phyloP scores from a whole-genome alignment of 2,113 vertebrate genomes.

The Crotalus horridus region DNA sequence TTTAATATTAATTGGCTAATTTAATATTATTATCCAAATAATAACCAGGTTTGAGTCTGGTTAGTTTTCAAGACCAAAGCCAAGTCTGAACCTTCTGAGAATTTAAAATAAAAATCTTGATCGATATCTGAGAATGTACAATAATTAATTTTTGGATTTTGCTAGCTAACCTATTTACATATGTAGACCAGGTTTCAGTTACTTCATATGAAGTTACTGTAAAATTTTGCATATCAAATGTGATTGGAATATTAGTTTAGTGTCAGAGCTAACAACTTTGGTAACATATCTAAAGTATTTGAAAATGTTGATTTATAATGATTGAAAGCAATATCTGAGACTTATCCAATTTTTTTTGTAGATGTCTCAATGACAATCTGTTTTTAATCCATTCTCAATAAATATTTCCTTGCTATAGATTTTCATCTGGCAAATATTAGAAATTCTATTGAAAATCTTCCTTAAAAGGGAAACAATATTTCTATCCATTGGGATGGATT shows the following conservation, averaged over 20 bases:
- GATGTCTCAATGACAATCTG: background rate
- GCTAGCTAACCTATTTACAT: background rate
- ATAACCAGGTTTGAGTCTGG: background rate
- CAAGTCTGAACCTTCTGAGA: background rate
- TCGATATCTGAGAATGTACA: background rate
- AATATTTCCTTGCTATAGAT: conserved; percentile 17
- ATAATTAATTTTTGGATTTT: background rate
- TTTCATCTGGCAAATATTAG: conserved; percentile 28
- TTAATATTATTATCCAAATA: background rate
- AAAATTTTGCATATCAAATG: background rate
- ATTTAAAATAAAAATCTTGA: background rate
- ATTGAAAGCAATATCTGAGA: background rate
- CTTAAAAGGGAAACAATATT: background rate
- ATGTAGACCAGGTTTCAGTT: background rate
- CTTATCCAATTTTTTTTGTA: background rate
- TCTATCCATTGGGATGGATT: conserved; percentile 22
- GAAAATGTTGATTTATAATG: background rate
- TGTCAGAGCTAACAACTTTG: background rate
- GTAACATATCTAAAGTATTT: background rate
- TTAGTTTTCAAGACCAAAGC: background rate
- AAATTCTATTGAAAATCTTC: conserved; percentile 23
- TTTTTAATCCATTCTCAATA: background rate
- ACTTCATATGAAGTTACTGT: background rate
- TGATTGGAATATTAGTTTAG: background rate
- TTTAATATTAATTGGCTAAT: background rate